Evolutionary conservation across 2,888 invertebrate genomes (phyloP), one percentile per base, ranked within the genome.

Genomic region (Pachydiplax longipennis): DNA sequence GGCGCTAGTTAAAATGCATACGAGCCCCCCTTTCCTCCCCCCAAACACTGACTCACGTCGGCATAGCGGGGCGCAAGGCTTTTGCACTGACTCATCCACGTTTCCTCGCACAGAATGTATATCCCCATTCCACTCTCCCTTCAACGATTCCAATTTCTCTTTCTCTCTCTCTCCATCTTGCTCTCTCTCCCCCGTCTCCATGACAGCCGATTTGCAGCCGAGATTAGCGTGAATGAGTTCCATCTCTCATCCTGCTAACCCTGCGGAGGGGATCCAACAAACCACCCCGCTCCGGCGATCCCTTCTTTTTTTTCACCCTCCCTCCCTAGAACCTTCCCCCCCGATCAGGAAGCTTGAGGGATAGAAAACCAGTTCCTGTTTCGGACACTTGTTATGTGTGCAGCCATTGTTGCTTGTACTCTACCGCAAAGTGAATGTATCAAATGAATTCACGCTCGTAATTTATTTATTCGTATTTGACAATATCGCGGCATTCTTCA

Each of bases 221-320:
- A 87, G 87, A 87, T 87, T 87, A 87, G 87, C 61, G 61, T 61
- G 87, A 87, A 87, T n/a, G 87, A 87, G 87, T 87, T 87, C 61
- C 87, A 40, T 61, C 61, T 61, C 61, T 61, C 61, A 61, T 61
- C 61, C 40, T 61, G 37, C 83, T 58, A 25, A 48, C 83, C n/a
- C 73, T 35, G 15, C 48, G 35, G 81, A n/a, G 82, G 44, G 25
- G 53, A 53, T 83, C 53, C 31, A 15, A 35, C 31, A 87, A 35
- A 37, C 87, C 53, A 35, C 22, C 25, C 22, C 12, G 18, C 44
- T 44, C 44, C 44, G 44, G 44, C 37, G 10, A 15, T 40, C 40
- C 81, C 25, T n/a, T 73, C 31, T 73, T 31, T 25, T 73, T 13
- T 31, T 31, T 2, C 44, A 0, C 44, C 81, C 53, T 82, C 31